Conservation (phyloP, 1,140 invertebrate species). For the Thaumetopoea pityocampa region DNA sequence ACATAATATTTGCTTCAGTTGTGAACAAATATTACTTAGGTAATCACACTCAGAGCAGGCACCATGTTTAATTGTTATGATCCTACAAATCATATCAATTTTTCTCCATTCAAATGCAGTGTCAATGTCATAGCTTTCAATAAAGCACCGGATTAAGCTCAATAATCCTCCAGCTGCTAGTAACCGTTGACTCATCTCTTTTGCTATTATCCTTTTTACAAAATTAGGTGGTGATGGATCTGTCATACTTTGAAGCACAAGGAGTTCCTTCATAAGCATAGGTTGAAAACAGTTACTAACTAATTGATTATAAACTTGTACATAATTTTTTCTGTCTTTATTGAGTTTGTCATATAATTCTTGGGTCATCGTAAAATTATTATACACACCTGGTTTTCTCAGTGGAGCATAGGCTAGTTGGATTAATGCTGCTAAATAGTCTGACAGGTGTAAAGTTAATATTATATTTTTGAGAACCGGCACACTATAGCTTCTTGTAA, state of each 20-base stretch:
- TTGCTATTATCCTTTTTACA: constrained; percentile 78
- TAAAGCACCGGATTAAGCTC: constrained; percentile 78
- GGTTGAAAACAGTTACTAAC: constrained; percentile 77
- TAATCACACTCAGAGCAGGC: constrained; percentile 75
- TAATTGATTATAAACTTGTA: constrained; percentile 73
- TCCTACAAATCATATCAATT: constrained; percentile 79
- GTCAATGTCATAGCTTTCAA: constrained; percentile 76
- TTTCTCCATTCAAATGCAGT: constrained; percentile 79
- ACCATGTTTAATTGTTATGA: constrained; percentile 78
- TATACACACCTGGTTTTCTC: constrained; percentile 74
- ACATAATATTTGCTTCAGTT: constrained; percentile 70
- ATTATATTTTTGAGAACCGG: constrained; percentile 67
- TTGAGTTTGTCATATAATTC: constrained; percentile 75
- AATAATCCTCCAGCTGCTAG: constrained; percentile 78
- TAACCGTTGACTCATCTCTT: constrained; percentile 78
- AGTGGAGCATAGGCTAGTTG: constrained; percentile 82
- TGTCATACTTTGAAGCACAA: constrained; percentile 79
- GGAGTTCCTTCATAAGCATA: constrained; percentile 81
- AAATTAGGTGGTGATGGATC: constrained; percentile 78
- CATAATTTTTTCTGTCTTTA: constrained; percentile 75
- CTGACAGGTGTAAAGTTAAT: constrained; percentile 66
- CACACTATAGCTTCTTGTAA: constrained; percentile 47
- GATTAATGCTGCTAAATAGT: constrained; percentile 81
- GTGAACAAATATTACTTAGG: constrained; percentile 67
- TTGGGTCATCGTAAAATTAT: constrained; percentile 70